Base-by-base conservation (phyloP, 1,140 invertebrate genomes). In the Argopecten irradians region DNA sequence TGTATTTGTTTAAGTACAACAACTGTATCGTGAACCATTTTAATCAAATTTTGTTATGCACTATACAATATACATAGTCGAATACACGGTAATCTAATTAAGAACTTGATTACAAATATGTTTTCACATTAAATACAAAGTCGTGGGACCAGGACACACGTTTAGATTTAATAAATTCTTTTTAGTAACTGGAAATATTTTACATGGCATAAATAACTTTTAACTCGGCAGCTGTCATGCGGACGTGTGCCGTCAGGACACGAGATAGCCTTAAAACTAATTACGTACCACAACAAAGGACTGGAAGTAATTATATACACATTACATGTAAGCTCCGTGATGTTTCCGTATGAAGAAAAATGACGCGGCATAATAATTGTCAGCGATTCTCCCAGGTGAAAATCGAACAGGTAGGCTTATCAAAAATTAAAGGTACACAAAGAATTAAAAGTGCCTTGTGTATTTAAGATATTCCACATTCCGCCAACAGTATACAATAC, bases 381-480 rank as follows among this genome's bases (percentile, higher is more conserved):
- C 28, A 71, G 8, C 9, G 22, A 8, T 16, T 71, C 55, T 16
- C 55, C 28, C 55, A 71, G 55, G 55, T 71, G 55, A 71, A 71
- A 71, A 71, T 71, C 55, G 55, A 71, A 71, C 55, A 71, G 55
- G 55, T 71, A 71, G 55, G 55, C 55, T 71, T 71, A 71, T 71
- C 55, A 71, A 71, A 71, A 28, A 71, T 7, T 3, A 28, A 71
- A 71, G n/a, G 55, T 71, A 71, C 55, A 71, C 55, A 71, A 71
- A 71, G 55, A 71, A 71, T 71, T 71, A 71, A 71, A 71, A 71
- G 55, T 71, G 11, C 55, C 55, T 71, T 71, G 55, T 71, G 55
- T 71, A 71, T 71, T 7, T 5, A 16, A 3, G 55, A 71, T 16
- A 71, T 71, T 28, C 55, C 55, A 28, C 55, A 71, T 71, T 71